phyloP scores from a whole-genome alignment of 2,797 vertebrate species.

The Coracias cyanogaster region DNA sequence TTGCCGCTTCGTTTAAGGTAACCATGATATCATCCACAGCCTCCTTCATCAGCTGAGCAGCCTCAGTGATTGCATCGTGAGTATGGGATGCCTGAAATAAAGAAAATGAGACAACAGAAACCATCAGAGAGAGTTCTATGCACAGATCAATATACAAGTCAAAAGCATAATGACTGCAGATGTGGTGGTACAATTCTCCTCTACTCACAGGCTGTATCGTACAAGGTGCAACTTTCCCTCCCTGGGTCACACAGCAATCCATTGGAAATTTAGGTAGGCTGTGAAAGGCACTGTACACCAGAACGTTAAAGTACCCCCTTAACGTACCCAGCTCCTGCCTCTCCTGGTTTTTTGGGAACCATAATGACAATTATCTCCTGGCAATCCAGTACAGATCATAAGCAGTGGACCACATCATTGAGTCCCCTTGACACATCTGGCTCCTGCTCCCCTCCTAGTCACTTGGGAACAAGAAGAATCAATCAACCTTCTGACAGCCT shows the following conservation, averaged over 20 bases:
- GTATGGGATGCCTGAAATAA: slow-evolving; percentile 90
- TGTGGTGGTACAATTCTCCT: background rate
- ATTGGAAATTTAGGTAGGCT: background rate
- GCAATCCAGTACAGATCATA: no score
- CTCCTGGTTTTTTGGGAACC: background rate
- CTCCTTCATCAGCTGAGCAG: slow-evolving; percentile 95
- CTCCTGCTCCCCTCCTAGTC: no score
- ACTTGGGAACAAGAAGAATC: no score
- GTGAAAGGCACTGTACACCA: background rate
- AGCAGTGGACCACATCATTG: no score
- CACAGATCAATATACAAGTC: background rate
- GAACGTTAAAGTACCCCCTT: no score
- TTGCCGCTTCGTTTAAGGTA: slow-evolving; percentile 95
- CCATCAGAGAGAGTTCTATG: background rate
- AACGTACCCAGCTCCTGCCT: no score
- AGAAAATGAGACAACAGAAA: background rate
- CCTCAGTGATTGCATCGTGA: slow-evolving; percentile 94
- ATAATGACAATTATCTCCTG: background rate
- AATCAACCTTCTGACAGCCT: no score
- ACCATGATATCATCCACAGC: slow-evolving; percentile 98
- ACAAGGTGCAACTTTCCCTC: background rate
- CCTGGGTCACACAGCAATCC: background rate
- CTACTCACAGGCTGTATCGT: background rate
- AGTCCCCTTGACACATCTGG: no score
- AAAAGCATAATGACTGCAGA: background rate